Conservation (phyloP, 2,888 invertebrate genomes). For the Ormyrus thymus region DNA sequence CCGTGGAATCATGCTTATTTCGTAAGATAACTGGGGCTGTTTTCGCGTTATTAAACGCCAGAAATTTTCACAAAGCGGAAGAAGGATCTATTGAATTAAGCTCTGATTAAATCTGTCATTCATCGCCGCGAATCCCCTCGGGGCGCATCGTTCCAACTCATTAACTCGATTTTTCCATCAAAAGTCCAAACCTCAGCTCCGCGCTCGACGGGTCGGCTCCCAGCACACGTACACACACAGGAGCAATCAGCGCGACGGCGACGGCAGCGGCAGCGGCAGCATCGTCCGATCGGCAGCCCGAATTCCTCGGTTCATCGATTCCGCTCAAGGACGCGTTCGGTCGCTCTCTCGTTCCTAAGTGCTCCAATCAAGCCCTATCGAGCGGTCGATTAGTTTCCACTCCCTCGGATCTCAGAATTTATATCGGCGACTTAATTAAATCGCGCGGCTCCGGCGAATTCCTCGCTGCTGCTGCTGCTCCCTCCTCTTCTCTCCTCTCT, state of each 20-base stretch:
- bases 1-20: too few relatives aligned
- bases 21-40: too few relatives aligned
- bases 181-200: neutral
- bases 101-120: slow-evolving; percentile 10
- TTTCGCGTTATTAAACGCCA: neutral
- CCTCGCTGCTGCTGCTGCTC: neutral
- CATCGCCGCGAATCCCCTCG: neutral
- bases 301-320: slow-evolving; percentile 43
- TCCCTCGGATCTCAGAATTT: slow-evolving; percentile 45
- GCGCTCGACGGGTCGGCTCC: neutral
- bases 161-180: slow-evolving; percentile 35
- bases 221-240: neutral
- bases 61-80: too few relatives aligned
- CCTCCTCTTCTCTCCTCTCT: too few relatives aligned
- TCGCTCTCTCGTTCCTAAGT: slow-evolving; percentile 28
- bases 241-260: neutral
- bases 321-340: slow-evolving; percentile 38
- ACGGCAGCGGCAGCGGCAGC: neutral
- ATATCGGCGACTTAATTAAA: slow-evolving; percentile 53
- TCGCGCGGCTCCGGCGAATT: slow-evolving; percentile 14
- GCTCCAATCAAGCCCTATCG: slow-evolving; percentile 54
- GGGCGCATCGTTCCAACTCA: neutral
- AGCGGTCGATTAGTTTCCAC: slow-evolving; percentile 55
- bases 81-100: neutral
- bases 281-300: slow-evolving; percentile 16